phyloP scores from a whole-genome alignment of 2,113 vertebrate species.

The Proteles cristata region DNA sequence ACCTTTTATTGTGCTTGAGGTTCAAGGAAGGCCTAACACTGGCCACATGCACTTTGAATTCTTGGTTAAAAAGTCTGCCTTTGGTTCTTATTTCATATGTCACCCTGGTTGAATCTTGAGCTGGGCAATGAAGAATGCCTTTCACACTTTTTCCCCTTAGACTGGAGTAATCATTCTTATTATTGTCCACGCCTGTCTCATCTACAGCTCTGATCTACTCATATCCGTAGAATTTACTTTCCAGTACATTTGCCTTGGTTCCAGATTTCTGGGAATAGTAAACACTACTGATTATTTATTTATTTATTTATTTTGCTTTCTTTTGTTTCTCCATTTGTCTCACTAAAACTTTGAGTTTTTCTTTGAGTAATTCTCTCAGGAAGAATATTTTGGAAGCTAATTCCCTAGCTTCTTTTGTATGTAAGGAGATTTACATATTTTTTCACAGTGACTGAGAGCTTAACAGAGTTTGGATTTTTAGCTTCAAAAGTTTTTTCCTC shows the following conservation, averaged over 20 bases:
- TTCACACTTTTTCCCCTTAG: background rate
- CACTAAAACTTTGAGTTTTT: background rate
- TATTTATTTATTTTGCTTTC: background rate
- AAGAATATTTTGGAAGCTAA: background rate
- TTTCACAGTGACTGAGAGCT: background rate
- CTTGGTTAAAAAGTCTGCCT: background rate
- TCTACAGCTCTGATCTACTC: background rate
- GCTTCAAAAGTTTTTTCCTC: background rate
- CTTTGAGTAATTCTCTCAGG: background rate
- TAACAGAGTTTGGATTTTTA: background rate
- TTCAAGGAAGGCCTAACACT: background rate
- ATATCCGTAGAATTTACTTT: background rate
- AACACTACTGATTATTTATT: background rate
- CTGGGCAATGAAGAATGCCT: background rate
- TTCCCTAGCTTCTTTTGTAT: background rate
- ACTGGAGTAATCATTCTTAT: background rate
- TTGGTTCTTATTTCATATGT: background rate
- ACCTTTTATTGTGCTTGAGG: background rate
- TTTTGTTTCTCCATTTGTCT: background rate
- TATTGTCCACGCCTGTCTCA: background rate
- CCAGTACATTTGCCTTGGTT: background rate
- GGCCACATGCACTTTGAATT: background rate
- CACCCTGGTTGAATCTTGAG: background rate
- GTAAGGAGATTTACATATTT: background rate
- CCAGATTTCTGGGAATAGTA: background rate